These are phyloP conservation scores for Diuraphis noxia DNA, from an alignment of 1,140 invertebrate genomes.

Conservation along the genomic window DNA sequence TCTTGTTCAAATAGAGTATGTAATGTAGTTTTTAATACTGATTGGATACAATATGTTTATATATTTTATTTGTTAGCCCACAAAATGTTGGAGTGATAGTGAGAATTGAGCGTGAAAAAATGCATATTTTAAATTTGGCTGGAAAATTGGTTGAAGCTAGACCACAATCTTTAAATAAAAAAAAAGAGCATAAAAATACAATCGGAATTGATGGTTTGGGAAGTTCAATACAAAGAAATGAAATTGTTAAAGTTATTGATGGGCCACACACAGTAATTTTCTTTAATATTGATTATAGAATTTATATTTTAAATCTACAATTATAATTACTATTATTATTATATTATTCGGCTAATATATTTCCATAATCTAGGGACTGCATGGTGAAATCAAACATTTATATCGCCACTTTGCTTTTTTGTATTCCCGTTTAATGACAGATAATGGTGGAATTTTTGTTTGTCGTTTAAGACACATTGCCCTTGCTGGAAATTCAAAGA, in stretches of 20 bases:
- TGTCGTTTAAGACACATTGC: constrained; percentile 91
- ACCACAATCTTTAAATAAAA: constrained; percentile 87
- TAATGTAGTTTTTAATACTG: constrained; percentile 54
- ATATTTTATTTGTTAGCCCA: constrained; percentile 63
- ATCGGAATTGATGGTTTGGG: constrained; percentile 91
- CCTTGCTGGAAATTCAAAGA: constrained; percentile 74
- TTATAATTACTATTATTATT: not conserved
- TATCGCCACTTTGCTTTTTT: constrained; percentile 93
- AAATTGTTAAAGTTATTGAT: constrained; percentile 96
- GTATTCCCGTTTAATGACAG: constrained; percentile 87
- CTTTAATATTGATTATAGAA: not conserved
- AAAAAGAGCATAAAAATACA: constrained; percentile 82
- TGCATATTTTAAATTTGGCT: constrained; percentile 87
- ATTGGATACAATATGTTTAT: not conserved
- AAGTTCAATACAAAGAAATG: constrained; percentile 89
- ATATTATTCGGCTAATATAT: constrained; percentile 14
- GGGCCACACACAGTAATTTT: constrained; percentile 81
- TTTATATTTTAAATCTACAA: not conserved
- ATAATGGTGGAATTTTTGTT: constrained; percentile 97
- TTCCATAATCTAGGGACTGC: constrained; percentile 68
- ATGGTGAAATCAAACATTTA: constrained; percentile 94
- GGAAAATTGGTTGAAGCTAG: constrained; percentile 91
- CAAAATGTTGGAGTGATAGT: constrained; percentile 97
- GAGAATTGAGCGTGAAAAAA: constrained; percentile 90
- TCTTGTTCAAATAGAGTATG: constrained; percentile 89